Evolutionary conservation across 53 echinoderm and acorn worm species (phyloP).

Genomic region (Antedon mediterranea): DNA sequence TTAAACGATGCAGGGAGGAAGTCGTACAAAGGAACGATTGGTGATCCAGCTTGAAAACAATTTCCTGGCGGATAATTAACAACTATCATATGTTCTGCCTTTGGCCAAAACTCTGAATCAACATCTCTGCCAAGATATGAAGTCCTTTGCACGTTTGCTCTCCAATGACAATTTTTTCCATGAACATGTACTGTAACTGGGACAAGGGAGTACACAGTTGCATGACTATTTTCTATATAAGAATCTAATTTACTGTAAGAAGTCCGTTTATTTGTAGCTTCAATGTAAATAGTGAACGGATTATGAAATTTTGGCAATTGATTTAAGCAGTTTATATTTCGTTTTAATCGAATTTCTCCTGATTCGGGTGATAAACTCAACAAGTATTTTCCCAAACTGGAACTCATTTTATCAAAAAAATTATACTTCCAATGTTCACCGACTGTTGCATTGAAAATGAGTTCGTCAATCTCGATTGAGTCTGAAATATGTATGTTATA

Average conservation of each 20-base stretch:
- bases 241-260: not conserved
- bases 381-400: not conserved
- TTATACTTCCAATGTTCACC: not conserved
- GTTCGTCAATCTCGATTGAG: not conserved
- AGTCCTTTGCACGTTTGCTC: conserved; percentile 34
- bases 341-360: not conserved
- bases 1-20: conserved; percentile 44
- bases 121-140: conserved; percentile 7
- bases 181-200: conserved; percentile 68
- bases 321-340: not conserved
- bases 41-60: conserved; percentile 56
- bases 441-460: not conserved
- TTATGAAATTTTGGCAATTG: not conserved
- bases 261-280: not conserved
- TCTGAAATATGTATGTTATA: not conserved
- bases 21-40: conserved; percentile 36
- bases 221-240: not conserved
- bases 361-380: not conserved
- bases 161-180: conserved; percentile 61
- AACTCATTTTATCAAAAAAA: not conserved
- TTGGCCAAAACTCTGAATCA: conserved; percentile 28
- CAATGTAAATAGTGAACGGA: not conserved
- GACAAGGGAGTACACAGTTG: conserved; percentile 22
- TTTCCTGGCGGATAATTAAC: conserved; percentile 52
- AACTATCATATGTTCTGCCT: conserved; percentile 30